Conservation (phyloP, 2,888 invertebrate genomes). For the Automeris io region DNA sequence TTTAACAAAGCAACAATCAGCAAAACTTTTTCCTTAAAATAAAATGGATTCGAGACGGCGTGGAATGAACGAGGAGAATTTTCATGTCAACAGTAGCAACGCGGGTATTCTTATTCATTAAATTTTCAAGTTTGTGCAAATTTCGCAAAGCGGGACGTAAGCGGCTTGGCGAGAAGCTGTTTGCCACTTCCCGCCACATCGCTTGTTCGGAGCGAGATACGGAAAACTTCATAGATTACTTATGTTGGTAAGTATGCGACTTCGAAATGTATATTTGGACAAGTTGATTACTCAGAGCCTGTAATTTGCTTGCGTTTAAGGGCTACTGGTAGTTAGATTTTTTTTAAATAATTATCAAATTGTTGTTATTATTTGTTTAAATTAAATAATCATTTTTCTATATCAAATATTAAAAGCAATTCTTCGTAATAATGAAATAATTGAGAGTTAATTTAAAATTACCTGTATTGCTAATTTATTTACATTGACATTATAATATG, state of each 20-base stretch:
- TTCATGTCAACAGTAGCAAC: conserved; percentile 1
- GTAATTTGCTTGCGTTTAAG: no score
- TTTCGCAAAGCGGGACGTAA: conserved; percentile 38
- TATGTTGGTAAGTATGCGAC: neutral
- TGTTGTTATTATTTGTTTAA: no score
- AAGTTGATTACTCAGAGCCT: neutral
- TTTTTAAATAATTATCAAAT: no score
- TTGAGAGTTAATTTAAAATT: no score
- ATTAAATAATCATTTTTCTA: no score
- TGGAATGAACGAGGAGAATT: neutral
- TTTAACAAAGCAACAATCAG: neutral
- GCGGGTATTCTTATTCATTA: conserved; percentile 43
- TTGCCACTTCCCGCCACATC: conserved; percentile 10
- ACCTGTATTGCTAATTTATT: no score
- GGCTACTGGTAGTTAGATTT: no score
- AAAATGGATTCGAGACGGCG: neutral
- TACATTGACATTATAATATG: no score
- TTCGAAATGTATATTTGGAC: neutral
- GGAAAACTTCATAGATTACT: neutral
- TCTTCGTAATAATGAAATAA: no score
- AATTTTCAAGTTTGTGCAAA: conserved; percentile 56
- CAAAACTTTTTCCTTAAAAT: neutral
- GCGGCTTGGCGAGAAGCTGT: conserved; percentile 42
- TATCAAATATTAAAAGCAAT: no score
- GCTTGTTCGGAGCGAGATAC: neutral